Evolutionary conservation across 2,888 invertebrate species (phyloP), one percentile per base, ranked within the genome.

Genomic region (Ecliptopera silaceata): DNA sequence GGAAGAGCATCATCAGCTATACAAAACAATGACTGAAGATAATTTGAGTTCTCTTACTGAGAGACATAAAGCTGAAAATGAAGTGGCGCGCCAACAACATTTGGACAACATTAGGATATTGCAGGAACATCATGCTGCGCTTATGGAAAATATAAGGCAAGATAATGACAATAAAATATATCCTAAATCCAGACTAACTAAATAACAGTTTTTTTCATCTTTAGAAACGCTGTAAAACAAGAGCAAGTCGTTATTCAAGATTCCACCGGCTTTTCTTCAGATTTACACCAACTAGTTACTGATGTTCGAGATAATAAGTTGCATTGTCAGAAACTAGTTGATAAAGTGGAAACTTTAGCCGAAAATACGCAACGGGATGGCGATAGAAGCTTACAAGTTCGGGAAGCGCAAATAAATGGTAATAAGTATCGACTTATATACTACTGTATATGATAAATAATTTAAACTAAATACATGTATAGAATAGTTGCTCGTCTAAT

Each of bases 71-170:
- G 62, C 72, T 39, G 90, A 91, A 62, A 86, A 82, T 54, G 85
- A 86, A 67, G 80, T 85, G 75, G 66, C 89, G 10, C 74, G 88
- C 32, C 80, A 86, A 20, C 91, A 91, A 51, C 92, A 93, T 75
- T 77, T 88, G 58, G 91, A 90, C 13, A 89, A 88, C 64, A 67
- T 88, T 13, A 84, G 64, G 59, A 75, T 86, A 6, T 68, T 92
- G 36, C 92, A 91, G 47, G 90, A 91, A 65, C 91, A 92, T 57
- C 93, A 93, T 66, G 80, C 84, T 0, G 81, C 88, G 0, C 83
- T 93, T 20, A 88, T 93, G 75, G 93, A 93, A 49, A 93, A 93
- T 76, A 86, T 94, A 1, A 93, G 84, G 92, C 91, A 64, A 75
- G 79, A 60, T 20, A 8, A 8, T 26, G 6, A 26, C n/a, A 26